Evolutionary conservation across 2,797 vertebrate genomes (phyloP), one percentile per base, ranked within the genome.

Genomic region (Sebastes trivittatus): DNA sequence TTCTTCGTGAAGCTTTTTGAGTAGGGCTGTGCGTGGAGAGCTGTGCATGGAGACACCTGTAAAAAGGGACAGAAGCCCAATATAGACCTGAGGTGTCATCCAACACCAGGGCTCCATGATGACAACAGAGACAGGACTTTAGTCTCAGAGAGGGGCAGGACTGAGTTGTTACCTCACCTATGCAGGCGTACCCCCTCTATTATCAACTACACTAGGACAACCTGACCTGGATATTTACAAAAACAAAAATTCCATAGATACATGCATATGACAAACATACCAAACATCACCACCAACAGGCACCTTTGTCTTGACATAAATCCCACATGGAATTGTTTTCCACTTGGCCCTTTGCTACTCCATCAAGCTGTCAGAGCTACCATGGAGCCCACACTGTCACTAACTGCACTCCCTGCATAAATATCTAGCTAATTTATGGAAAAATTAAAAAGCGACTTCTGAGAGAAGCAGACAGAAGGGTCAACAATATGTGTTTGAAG

Each of bases 21-120:
- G 64, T 87, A 30, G n/a, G n/a, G 69, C 52, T 63, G 65, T 58
- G 70, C 60, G 70, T 30, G 64, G 46, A 64, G 70, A 83, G 73
- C 73, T 74, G 78, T 64, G 72, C 87, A 83, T 42, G 62, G 36
- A 86, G 80, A 80, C 59, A 85, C 78, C 75, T 70, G 65, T 79
- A 80, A 80, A 84, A 62, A 88, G 71, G 68, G 23, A 76, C 75
- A 69, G 34, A 62, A 68, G 73, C 85, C 79, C 62, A 71, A 87
- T 85, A 82, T 86, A 88, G 90, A 87, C 74, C 64, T 60, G 61
- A 73, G 62, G 59, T 87, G 87, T 79, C 86, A 94, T 78, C 78
- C 71, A 83, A 92, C 82, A 82, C 86, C 52, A 27, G 46, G 25
- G 36, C 69, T 81, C 67, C 81, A 80, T 78, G 60, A 54, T 79